A percentile compares a stretch with the other conserved stretches of the same genome.
Conservation (phyloP, 2,888 invertebrate species). For the Lasioglossum leucozonium region DNA sequence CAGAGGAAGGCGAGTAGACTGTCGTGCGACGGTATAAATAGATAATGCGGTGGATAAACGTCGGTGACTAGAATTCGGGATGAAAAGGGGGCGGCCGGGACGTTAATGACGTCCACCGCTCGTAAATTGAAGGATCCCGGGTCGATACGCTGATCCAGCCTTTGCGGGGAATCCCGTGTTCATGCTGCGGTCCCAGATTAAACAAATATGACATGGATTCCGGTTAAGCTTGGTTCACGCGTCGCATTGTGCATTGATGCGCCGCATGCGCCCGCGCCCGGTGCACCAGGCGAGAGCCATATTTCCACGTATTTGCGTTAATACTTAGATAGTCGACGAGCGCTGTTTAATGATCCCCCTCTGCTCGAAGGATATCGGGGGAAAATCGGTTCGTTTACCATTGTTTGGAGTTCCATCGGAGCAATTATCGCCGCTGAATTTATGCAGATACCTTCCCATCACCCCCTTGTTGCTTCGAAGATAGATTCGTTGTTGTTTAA, state of each 20-base stretch:
- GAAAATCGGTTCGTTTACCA: constrained; percentile 7
- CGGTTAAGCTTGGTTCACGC: constrained; percentile 5
- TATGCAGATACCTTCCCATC: neutral
- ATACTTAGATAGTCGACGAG: constrained; percentile 22
- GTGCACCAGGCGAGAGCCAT: neutral
- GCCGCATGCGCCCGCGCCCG: neutral
- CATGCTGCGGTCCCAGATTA: constrained; percentile 28
- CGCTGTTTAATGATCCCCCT: constrained; percentile 14
- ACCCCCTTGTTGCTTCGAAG: neutral
- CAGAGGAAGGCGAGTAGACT: constrained; percentile 8
- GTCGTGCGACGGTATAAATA: constrained; percentile 76
- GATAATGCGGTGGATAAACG: constrained; percentile 78
- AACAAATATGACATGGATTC: constrained; percentile 21
- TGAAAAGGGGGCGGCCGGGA: constrained; percentile 69
- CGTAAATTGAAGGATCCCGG: constrained; percentile 35
- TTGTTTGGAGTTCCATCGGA: constrained; percentile 3
- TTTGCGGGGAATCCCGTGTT: constrained; percentile 30
- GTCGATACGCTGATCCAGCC: constrained; percentile 27
- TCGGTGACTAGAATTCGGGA: constrained; percentile 71
- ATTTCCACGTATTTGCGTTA: constrained; percentile 26
- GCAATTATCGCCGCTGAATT: neutral
- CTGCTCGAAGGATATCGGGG: neutral
- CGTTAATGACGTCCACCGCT: constrained; percentile 70
- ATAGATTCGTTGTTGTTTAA: neutral
- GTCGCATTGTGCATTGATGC: constrained; percentile 12